phyloP scores from a whole-genome alignment of 2,888 invertebrate genomes.

The Coecobrya sp. region DNA sequence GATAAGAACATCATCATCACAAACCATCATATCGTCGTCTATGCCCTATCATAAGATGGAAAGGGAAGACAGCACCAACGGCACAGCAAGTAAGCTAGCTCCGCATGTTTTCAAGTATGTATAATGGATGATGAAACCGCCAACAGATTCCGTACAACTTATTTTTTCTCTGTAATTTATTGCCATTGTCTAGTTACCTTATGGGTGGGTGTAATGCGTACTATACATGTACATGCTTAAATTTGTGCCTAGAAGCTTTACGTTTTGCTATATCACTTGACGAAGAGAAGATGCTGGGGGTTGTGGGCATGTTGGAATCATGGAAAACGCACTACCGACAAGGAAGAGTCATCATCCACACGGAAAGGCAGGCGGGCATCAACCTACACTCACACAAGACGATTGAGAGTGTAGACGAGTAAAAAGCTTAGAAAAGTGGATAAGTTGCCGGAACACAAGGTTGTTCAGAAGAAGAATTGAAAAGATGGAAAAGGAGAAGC shows the following conservation, averaged over 20 bases:
- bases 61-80: not conserved
- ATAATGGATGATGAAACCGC: conserved; percentile 49
- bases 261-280: not conserved
- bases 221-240: too few species aligned
- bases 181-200: conserved; percentile 47
- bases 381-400: not conserved
- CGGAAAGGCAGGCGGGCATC: not conserved
- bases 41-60: not conserved
- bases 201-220: not conserved
- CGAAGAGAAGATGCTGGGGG: not conserved
- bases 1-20: conserved; percentile 23
- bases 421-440: conserved; percentile 29
- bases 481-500: not conserved
- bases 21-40: not conserved
- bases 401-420: not conserved
- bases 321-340: not conserved
- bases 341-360: not conserved
- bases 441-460: conserved; percentile 2
- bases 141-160: conserved; percentile 70
- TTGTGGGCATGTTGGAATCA: not conserved
- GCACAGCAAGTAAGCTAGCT: too few species aligned
- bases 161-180: conserved; percentile 58
- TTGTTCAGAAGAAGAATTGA: not conserved
- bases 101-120: not conserved
- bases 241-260: not conserved